These are phyloP conservation scores for Agrotis ipsilon DNA, from an alignment of 2,888 invertebrate genomes.

Conservation along the genomic window DNA sequence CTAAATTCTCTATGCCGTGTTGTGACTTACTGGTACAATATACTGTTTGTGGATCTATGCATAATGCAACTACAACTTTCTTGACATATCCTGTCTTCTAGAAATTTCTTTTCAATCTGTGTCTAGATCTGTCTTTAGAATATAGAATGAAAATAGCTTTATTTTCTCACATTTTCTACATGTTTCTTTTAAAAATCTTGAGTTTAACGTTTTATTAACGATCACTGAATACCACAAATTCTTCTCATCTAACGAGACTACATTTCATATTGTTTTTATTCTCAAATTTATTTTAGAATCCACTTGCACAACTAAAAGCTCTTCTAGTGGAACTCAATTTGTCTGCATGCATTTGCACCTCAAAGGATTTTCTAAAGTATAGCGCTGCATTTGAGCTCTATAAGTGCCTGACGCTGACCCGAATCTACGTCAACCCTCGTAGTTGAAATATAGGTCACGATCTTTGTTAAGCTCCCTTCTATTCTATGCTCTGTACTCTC, in stretches of 20 bases:
- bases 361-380: slow-evolving; percentile 48
- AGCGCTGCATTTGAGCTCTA: slow-evolving; percentile 55
- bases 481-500: slow-evolving; percentile 48
- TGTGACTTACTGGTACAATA: slow-evolving; percentile 20
- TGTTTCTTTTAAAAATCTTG: background rate
- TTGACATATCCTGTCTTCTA: background rate
- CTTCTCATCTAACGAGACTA: background rate
- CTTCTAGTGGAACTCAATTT: slow-evolving; percentile 19
- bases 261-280: slow-evolving; percentile 37
- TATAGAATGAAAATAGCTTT: background rate
- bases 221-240: slow-evolving; percentile 39
- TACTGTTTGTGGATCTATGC: background rate
- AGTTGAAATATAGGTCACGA: slow-evolving; percentile 72
- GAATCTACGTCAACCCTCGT: slow-evolving; percentile 63
- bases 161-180: background rate
- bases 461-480: slow-evolving; percentile 49
- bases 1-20: slow-evolving; percentile 17
- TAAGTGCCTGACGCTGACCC: slow-evolving; percentile 64
- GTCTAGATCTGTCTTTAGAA: no score
- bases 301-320: slow-evolving; percentile 16
- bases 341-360: slow-evolving; percentile 33
- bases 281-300: slow-evolving; percentile 23
- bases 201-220: slow-evolving; percentile 36
- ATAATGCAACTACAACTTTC: slow-evolving; percentile 8
- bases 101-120: background rate